These are phyloP conservation scores for Pandemis heparana DNA, from an alignment of 2,888 invertebrate species.

Conservation along the genomic window DNA sequence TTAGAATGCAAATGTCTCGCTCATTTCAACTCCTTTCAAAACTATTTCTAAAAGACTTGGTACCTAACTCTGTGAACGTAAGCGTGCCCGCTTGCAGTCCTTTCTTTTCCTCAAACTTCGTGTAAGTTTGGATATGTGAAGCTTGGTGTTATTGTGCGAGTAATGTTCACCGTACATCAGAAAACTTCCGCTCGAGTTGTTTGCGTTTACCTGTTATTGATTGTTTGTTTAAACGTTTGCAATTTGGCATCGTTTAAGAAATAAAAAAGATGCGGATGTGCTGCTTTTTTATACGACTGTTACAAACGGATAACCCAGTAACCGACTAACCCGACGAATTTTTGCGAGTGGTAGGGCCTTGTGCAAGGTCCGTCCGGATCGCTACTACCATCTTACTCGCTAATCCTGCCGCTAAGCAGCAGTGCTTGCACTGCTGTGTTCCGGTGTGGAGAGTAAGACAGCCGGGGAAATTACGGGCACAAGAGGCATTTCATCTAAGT, in stretches of 20 bases:
- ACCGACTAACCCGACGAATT: no score
- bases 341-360: no score
- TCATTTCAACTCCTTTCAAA: constrained; percentile 75
- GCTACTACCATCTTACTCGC: no score
- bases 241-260: background rate
- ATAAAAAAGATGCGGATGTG: no score
- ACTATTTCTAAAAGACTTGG: constrained; percentile 70
- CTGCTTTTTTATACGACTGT: no score
- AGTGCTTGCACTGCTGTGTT: no score
- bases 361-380: no score
- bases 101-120: constrained; percentile 29
- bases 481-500: no score
- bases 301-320: no score
- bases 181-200: constrained; percentile 11
- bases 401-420: no score
- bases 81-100: constrained; percentile 58
- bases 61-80: constrained; percentile 68
- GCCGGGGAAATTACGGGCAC: no score
- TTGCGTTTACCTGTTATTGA: background rate
- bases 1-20: constrained; percentile 77
- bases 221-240: background rate
- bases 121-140: constrained; percentile 19
- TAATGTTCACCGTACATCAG: constrained; percentile 7
- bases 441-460: no score
- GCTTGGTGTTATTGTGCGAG: constrained; percentile 8